Evolutionary conservation across 2,113 vertebrate genomes (phyloP), one percentile per base, ranked within the genome.

Genomic region (Eulacestoma nigropectus): DNA sequence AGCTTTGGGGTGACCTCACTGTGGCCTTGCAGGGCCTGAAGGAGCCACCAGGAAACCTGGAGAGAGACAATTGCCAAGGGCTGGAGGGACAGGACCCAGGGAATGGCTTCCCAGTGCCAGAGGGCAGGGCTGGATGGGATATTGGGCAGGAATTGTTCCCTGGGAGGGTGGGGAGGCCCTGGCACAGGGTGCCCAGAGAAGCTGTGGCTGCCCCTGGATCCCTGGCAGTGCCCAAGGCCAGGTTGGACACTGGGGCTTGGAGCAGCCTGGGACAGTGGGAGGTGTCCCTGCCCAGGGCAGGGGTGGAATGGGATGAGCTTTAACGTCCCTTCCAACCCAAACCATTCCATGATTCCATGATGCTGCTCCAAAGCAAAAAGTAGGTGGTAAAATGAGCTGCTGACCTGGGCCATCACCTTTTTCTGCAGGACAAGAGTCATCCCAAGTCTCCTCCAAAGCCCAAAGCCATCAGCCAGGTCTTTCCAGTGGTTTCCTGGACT

Each of bases 301-400:
- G 29, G 18, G 5, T 25, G 13, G 63, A 0, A 19, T 3, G 1
- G 7, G 37, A 4, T 13, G 9, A 7, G 0, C 1, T 56, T 49
- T 56, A 6, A 41, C 0, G 1, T 18, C 15, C 10, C 3, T 12
- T 3, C n/a, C n/a, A 8, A 1, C 15, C 42, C 42, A 41, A 47
- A 6, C 25, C 35, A 30, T 27, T 27, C 63, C n/a, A 22, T 9
- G 1, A n/a, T 55, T 25, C 41, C 39, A 7, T 4, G 25, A n/a
- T 23, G 13, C 4, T 30, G 30, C 73, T 35, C 41, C 49, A 26
- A 35, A 72, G 26, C 13, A 7, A 27, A 35, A 35, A 30, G 14
- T 23, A 25, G 29, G 16, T 52, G 25, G 5, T 42, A 73, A 64
- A 68, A 88, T 42, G 77, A n/a, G 29, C 49, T 13, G 32, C 65